Percentiles rank a stretch among this genome's conserved stretches.
These are phyloP conservation scores for Crotalus tigris DNA, from an alignment of 2,113 vertebrate genomes.

Conservation along the genomic window DNA sequence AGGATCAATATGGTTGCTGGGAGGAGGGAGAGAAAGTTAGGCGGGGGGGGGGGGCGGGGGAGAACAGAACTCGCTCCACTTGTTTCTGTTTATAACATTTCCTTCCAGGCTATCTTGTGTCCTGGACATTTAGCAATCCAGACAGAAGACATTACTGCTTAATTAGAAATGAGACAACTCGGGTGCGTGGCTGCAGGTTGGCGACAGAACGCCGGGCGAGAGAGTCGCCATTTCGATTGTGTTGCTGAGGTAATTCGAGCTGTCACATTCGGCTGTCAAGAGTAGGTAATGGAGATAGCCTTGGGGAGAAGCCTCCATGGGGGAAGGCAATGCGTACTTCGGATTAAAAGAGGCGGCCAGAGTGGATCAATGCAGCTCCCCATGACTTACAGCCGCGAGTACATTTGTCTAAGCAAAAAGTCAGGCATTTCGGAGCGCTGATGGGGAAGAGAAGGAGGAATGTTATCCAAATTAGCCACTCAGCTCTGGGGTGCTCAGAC, in stretches of 20 bases:
- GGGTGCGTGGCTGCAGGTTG: not conserved
- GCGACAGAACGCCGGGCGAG: not conserved
- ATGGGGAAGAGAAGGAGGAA: not conserved
- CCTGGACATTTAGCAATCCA: constrained; percentile 24
- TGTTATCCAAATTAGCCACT: constrained; percentile 11
- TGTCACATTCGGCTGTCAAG: not conserved
- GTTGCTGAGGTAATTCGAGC: not conserved
- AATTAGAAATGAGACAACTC: not conserved
- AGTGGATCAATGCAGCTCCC: constrained; percentile 19
- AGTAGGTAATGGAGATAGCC: not conserved
- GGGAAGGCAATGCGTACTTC: constrained; percentile 1
- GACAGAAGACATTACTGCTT: constrained; percentile 22
- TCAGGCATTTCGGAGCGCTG: not conserved
- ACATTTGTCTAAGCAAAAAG: constrained; percentile 2
- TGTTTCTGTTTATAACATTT: constrained; percentile 36
- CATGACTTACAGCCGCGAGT: not conserved
- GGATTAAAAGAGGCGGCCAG: constrained; percentile 26
- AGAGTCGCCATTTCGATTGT: not conserved
- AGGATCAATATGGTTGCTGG: constrained; percentile 28
- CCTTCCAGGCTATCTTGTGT: constrained; percentile 14
- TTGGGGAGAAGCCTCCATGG: not conserved
- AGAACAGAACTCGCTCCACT: constrained; percentile 20
- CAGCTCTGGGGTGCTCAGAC: not conserved
- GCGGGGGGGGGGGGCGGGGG: not conserved
- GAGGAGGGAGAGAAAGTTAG: not conserved